Evolutionary conservation across 2,113 vertebrate species (phyloP), one percentile per base, ranked within the genome.

Genomic region (Tyto alba): DNA sequence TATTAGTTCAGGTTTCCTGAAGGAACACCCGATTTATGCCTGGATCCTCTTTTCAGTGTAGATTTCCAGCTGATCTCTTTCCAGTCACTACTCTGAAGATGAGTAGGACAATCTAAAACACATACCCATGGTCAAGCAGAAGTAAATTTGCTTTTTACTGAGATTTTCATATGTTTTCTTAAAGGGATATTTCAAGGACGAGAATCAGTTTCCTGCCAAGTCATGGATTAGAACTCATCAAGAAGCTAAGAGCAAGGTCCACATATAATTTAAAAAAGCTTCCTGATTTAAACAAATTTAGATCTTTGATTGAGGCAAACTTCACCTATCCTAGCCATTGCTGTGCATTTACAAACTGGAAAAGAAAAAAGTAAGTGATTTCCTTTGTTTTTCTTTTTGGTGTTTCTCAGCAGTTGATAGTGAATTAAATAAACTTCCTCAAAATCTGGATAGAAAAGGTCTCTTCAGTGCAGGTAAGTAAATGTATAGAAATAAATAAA

Each of bases 291-390:
- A 98, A 98, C 55, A 98, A 98, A 72, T 99, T 99, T 95, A 95
- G 97, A 43, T 96, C 98, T 50, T 98, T 99, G 56, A 89, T 95
- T 34, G 97, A 99, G 55, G 99, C 99, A 96, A 98, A 98, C 77
- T 98, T 99, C 95, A 99, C 99, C 27, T 99, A 99, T 94, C 97
- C 99, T 30, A 99, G 99, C 72, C 99, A 99, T 95, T 99, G 99
- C 97, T 99, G 99, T 83, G 98, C 99, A 43, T 99, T 99, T 93
- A 78, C 97, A 45, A 98, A 98, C 94, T 98, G 98, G 98, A 98
- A 98, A 87, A 98, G 97, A 84, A 95, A 98, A 98, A 90, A 95
- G 97, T 98, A 98, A 98, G 97, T 99, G 97, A 68, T 92, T 66
- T 45, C 8, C 4, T 57, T 66, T 89, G 36, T n/a, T 91, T 89